Percentiles rank a stretch among this genome's conserved stretches.
phyloP scores from a whole-genome alignment of 2,797 vertebrate species.

The Ctenosaura bakeri region DNA sequence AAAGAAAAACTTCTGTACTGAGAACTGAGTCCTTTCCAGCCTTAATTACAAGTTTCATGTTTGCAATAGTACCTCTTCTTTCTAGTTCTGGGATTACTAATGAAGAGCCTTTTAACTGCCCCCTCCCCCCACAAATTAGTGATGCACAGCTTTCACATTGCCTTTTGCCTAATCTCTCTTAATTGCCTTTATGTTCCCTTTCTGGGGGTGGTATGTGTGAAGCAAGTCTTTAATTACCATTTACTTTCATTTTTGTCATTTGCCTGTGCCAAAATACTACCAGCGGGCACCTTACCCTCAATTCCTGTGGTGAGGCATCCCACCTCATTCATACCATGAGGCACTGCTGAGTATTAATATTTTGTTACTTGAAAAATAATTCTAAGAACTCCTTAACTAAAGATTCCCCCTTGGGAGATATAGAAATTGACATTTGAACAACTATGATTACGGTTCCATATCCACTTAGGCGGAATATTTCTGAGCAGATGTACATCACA shows the following conservation, averaged over 20 bases:
- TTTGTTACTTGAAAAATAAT: background rate
- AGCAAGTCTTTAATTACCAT: background rate
- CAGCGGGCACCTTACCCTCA: too few relatives aligned
- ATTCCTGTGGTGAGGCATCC: too few relatives aligned
- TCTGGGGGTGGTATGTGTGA: background rate
- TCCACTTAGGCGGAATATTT: background rate
- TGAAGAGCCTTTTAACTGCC: background rate
- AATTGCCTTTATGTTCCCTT: background rate
- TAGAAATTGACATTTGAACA: background rate
- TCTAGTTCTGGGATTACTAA: background rate
- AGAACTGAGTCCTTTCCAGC: background rate
- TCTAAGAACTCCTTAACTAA: background rate
- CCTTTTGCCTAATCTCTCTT: background rate
- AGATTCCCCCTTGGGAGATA: background rate
- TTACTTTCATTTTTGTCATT: background rate
- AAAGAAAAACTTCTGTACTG: background rate
- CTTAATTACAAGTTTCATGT: background rate
- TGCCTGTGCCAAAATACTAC: background rate
- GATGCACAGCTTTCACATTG: background rate
- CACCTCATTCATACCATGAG: too few relatives aligned
- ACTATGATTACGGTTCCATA: background rate
- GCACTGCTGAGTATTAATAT: background rate
- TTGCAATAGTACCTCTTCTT: background rate
- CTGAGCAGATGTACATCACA: background rate
- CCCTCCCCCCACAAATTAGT: background rate